Base-by-base conservation (phyloP, 2,888 invertebrate species). In the Conomelus anceps region DNA sequence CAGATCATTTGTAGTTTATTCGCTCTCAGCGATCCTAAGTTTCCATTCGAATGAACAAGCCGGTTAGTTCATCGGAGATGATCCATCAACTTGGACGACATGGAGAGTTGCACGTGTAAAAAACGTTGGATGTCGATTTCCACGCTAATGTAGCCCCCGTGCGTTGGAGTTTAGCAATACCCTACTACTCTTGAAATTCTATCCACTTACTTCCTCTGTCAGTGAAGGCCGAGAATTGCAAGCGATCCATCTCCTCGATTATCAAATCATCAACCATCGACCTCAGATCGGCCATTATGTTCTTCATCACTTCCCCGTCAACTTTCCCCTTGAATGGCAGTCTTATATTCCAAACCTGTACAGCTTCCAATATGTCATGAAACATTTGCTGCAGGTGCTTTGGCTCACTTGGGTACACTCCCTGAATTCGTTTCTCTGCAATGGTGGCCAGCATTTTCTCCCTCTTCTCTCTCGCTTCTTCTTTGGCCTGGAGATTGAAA, bases 251-350 rank as follows among this genome's bases (percentile, higher is more conserved):
- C 91, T 96, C 95, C 24, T 94, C 89, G 91, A 94, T 94, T 96
- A 96, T 96, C 91, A 95, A 92, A 91, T 95, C 95, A 92, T 97
- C 97, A 0, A 97, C 96, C 87, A 95, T 94, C 63, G 94, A 93
- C n/a, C 96, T 94, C 34, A 97, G 93, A 92, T 97, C 95, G 26
- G 95, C 91, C 89, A 96, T 95, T 89, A 96, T 94, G 90, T 96
- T 95, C 89, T 94, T 93, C 90, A 95, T 95, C 91, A 96, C 95
- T 90, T 95, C 94, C 91, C 96, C 95, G 22, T 94, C 92, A 4
- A 94, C 95, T 92, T 96, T 95, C 86, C 95, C 93, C 93, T 26
- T 93, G 92, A 24, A 92, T 91, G 88, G 86, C 22, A 89, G 88
- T 17, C 63, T 26, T 4, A 88, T 90, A 85, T 92, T 92, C 90